A percentile compares a stretch with the other conserved stretches of the same genome.
phyloP scores from a whole-genome alignment of 1,140 invertebrate genomes.

The Aphaenogaster rudis region DNA sequence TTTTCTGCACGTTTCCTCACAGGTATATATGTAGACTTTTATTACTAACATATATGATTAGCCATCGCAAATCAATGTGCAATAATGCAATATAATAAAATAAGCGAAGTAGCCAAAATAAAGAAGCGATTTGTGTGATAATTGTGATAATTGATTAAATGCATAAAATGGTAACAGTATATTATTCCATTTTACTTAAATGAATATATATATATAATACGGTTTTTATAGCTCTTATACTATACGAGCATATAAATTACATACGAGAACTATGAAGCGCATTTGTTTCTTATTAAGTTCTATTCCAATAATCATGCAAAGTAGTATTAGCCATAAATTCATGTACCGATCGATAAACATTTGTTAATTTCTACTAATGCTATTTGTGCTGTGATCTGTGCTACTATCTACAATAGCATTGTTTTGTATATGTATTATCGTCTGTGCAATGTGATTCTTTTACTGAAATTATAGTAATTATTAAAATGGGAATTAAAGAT shows the following conservation, averaged over 20 bases:
- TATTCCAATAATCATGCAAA: constrained; percentile 69
- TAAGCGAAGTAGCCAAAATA: constrained; percentile 62
- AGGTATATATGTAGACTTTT: not conserved
- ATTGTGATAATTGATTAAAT: constrained; percentile 29
- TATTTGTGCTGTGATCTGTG: constrained; percentile 74
- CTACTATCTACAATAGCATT: constrained; percentile 69
- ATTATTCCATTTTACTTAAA: not conserved
- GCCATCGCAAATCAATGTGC: constrained; percentile 37
- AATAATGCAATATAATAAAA: constrained; percentile 60
- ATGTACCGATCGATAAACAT: constrained; percentile 77
- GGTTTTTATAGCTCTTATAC: not conserved
- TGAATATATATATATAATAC: not conserved
- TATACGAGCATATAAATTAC: constrained; percentile 18
- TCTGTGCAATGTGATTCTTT: constrained; percentile 77
- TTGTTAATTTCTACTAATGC: constrained; percentile 68
- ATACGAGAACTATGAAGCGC: not conserved
- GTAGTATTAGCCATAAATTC: constrained; percentile 68
- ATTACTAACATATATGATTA: not conserved
- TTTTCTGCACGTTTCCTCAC: not conserved
- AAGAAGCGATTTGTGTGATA: constrained; percentile 63
- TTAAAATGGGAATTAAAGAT: constrained; percentile 69
- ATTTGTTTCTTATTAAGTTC: constrained; percentile 55
- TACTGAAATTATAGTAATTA: constrained; percentile 73
- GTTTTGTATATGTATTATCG: constrained; percentile 76
- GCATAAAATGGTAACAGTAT: constrained; percentile 9